phyloP scores from a whole-genome alignment of 2,113 vertebrate species.

The Dipodomys stephensi region DNA sequence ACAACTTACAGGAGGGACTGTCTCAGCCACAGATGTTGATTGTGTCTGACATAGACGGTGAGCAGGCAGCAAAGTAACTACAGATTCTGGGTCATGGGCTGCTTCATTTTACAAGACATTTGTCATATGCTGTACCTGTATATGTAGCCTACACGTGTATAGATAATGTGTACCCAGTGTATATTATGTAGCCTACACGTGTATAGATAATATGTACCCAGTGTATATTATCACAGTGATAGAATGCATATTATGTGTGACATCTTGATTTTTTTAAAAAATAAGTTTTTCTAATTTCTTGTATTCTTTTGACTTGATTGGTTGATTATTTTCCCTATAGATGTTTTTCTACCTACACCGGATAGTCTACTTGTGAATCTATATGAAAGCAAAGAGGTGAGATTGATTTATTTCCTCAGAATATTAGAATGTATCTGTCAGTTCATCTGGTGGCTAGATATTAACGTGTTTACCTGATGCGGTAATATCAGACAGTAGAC shows the following conservation, averaged over 20 bases:
- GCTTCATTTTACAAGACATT: not conserved
- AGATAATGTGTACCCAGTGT: not conserved
- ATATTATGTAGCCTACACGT: not conserved
- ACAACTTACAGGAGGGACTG: constrained; percentile 96
- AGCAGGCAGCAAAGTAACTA: constrained; percentile 55
- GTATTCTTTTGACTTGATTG: constrained; percentile 30
- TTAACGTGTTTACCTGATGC: not conserved
- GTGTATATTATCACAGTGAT: not conserved
- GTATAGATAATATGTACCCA: not conserved
- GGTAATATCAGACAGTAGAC: not conserved
- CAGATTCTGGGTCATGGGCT: not conserved
- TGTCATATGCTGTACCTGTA: not conserved
- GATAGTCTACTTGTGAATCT: constrained; percentile 97
- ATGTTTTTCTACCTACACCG: constrained; percentile 96
- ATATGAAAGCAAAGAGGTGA: constrained; percentile 96
- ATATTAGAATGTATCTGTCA: not conserved
- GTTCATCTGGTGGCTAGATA: not conserved
- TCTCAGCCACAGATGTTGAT: constrained; percentile 99
- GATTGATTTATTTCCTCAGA: constrained; percentile 61
- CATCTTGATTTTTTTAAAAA: not conserved
- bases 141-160: too few species aligned
- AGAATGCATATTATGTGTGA: not conserved
- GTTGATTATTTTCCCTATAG: constrained; percentile 84
- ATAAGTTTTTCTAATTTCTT: not conserved
- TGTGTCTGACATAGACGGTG: constrained; percentile 98